Evolutionary conservation across 2,888 invertebrate species (phyloP).

Genomic region (Drosophila fungiperda): DNA sequence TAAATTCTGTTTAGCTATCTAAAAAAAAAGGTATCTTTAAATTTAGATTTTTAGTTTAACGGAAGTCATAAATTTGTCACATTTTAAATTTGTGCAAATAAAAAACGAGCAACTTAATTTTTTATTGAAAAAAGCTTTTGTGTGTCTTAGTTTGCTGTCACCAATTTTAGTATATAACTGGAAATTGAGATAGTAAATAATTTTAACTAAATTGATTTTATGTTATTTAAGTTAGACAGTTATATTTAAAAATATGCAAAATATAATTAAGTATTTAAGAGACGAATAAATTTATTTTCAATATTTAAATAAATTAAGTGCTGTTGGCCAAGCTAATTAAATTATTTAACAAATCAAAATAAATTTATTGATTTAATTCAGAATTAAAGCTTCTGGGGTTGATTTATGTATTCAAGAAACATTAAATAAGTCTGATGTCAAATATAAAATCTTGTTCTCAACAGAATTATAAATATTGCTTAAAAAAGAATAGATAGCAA

Average conservation of each 20-base stretch:
- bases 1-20: not conserved
- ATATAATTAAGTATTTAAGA: not conserved
- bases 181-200: not conserved
- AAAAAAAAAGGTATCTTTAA: not conserved
- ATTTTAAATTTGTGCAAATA: constrained; percentile 36
- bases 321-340: not conserved
- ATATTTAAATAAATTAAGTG: not conserved
- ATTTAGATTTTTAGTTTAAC: not conserved
- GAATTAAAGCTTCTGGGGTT: not conserved
- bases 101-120: constrained; percentile 6
- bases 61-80: constrained; percentile 50
- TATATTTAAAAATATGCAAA: not conserved
- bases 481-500: not conserved
- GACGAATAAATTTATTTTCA: not conserved
- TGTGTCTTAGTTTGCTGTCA: constrained; percentile 3
- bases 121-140: constrained; percentile 1
- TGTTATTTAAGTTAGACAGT: not conserved
- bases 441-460: constrained; percentile 10
- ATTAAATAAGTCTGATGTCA: not conserved
- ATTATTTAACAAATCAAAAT: not conserved
- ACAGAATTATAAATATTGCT: not conserved
- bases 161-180: constrained; percentile 12
- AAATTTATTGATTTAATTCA: not conserved
- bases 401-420: not conserved
- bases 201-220: not conserved